These are phyloP conservation scores for Phyllostomus hastatus DNA, from an alignment of 2,113 vertebrate species.

Conservation along the genomic window DNA sequence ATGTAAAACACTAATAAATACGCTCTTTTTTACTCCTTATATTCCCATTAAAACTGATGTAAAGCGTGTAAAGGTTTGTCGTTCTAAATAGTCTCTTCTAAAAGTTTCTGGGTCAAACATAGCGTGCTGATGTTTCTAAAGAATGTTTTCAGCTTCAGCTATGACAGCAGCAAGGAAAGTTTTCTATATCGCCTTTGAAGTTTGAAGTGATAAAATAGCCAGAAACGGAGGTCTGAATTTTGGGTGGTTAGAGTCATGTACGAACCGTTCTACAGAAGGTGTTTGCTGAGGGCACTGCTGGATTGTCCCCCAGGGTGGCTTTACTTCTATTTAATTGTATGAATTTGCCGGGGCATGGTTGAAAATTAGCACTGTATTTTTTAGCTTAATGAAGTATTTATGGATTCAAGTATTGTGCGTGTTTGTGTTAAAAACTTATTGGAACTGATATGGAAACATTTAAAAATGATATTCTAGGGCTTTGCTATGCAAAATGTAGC, in stretches of 20 bases:
- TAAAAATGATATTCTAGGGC: background rate
- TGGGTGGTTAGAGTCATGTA: background rate
- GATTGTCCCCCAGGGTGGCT: background rate
- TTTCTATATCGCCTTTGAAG: background rate
- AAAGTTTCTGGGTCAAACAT: background rate
- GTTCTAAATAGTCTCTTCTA: background rate
- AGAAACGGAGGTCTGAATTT: background rate
- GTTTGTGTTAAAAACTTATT: constrained; percentile 21
- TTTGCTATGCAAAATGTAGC: background rate
- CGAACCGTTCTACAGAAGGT: background rate
- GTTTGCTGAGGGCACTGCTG: background rate
- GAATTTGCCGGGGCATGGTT: constrained; percentile 15
- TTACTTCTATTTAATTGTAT: constrained; percentile 32
- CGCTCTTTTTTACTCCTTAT: constrained; percentile 51
- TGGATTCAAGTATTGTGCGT: constrained; percentile 15
- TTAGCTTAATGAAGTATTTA: constrained; percentile 27
- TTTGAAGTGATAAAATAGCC: constrained; percentile 6
- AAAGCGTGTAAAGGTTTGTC: constrained; percentile 31
- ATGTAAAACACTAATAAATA: constrained; percentile 58
- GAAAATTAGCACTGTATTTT: constrained; percentile 30
- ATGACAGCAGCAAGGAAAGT: constrained; percentile 4
- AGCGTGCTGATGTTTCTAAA: constrained; percentile 36
- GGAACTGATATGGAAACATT: background rate
- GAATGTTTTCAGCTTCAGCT: background rate
- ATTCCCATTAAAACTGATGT: constrained; percentile 54